phyloP scores from a whole-genome alignment of 2,888 invertebrate genomes.

The Diadromus collaris region DNA sequence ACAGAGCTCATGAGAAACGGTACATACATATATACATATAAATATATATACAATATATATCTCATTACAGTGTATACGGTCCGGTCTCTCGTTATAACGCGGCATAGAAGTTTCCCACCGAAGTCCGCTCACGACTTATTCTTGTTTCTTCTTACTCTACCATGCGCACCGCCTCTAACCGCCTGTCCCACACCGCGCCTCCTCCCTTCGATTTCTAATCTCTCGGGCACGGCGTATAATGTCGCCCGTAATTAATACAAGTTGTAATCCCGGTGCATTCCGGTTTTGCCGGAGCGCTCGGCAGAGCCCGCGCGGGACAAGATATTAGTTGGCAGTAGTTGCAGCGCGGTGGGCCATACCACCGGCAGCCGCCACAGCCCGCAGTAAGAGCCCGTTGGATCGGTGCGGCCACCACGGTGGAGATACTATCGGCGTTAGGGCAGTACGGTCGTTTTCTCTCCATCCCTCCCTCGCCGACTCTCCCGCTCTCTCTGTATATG shows the following conservation, averaged over 20 bases:
- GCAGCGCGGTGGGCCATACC: slow-evolving; percentile 58
- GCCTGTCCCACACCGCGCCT: slow-evolving; percentile 58
- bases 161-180: slow-evolving; percentile 35
- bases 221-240: slow-evolving; percentile 74
- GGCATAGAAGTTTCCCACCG: slow-evolving; percentile 54
- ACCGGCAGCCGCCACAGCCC: slow-evolving; percentile 53
- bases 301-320: slow-evolving; percentile 68
- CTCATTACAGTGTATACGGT: slow-evolving; percentile 24
- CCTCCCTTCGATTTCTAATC: slow-evolving; percentile 79
- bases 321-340: slow-evolving; percentile 76
- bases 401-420: slow-evolving; percentile 62
- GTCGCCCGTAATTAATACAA: slow-evolving; percentile 80
- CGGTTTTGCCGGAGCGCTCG: slow-evolving; percentile 73
- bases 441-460: slow-evolving; percentile 45
- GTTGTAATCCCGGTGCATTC: slow-evolving; percentile 78
- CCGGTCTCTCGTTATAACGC: slow-evolving; percentile 62
- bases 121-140: slow-evolving; percentile 64
- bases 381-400: slow-evolving; percentile 35
- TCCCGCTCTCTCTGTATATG: neutral
- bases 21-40: slow-evolving; percentile 32
- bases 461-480: slow-evolving; percentile 30
- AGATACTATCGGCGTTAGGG: slow-evolving; percentile 78
- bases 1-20: slow-evolving; percentile 40
- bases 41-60: slow-evolving; percentile 32
- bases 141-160: slow-evolving; percentile 48